Evolutionary conservation across 2,797 vertebrate species (phyloP), one percentile per base, ranked within the genome.

Genomic region (Paratrypauchen microcephalus): DNA sequence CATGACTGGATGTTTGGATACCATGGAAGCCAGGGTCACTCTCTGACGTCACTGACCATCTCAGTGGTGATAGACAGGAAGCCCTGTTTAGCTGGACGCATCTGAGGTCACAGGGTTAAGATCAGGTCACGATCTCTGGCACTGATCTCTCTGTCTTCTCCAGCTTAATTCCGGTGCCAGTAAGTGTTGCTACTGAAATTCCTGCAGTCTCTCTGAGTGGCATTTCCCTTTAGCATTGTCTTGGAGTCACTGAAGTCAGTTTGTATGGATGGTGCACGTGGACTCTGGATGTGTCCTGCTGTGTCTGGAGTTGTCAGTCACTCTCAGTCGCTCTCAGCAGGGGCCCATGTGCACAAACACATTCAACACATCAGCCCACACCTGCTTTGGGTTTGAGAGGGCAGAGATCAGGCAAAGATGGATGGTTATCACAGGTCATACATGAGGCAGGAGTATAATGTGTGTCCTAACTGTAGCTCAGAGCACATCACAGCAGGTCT

Each of bases 381-480:
- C 86, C 88, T 91, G 91, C 81, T 90, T 88, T 80, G 52, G 80
- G 61, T 92, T 91, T 85, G 65, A n/a, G 69, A 70, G 86, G 88
- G 91, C 77, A 5, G 72, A 85, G 85, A 87, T 90, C 72, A 87
- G 63, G 67, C 77, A 41, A 60, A 73, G 81, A 87, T 74, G 83
- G 88, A 90, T 88, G 69, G 71, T 86, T 85, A 87, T 80, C 82
- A 77, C 45, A 63, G 87, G 88, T 89, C 88, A 86, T 74, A 69
- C 15, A 68, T 60, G 74, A 91, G 83, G 78, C 87, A 85, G 70
- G 18, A 71, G 0, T 74, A 67, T 76, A 80, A 63, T 62, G 61
- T 0, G 69, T 39, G 59, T 66, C 74, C 62, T 71, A 77, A 80
- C 15, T 30, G 24, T 32, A 72, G 71, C 19, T n/a, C 60, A 65